Evolutionary conservation across 2,797 vertebrate species (phyloP), one percentile per base, ranked within the genome.

Genomic region (Tiaroga cobitis): DNA sequence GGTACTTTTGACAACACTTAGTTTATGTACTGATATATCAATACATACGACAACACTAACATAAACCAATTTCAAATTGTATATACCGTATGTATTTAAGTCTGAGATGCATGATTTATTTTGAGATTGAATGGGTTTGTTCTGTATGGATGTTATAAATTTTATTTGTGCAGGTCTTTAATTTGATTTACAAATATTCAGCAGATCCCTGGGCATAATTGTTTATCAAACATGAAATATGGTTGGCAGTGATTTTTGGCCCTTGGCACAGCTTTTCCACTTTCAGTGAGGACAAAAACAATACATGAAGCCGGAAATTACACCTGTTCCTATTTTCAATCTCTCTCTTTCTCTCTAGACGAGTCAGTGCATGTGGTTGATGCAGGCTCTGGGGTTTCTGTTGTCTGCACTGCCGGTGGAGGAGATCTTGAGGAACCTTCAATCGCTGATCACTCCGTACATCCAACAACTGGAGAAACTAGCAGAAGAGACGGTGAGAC

Each of bases 311-410:
- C 73, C 21, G 29, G 6, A 75, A 24, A 54, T 46, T 46, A 46
- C 32, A 81, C 34, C 5, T n/a, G 16, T 34, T 65, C 54, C 34
- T 10, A 72, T 32, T 63, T 75, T 61, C 21, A 34, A 43, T 59
- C 56, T 82, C 72, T 83, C 26, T 26, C 43, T 80, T 39, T 59
- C 29, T 68, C 65, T 76, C 54, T 61, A 99, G 98, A 99, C 97
- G 0, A 99, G 98, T 93, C 98, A 99, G 93, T 99, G 98, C 89
- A 99, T 99, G 98, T 99, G 98, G 98, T 94, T 99, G 93, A 99
- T 99, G 98, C 98, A 99, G 93, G 98, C 98, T 3, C 94, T 99
- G 75, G 98, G 98, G 88, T 99, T 99, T 94, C 96, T 99, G 93
- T 96, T 99, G 82, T 99, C 98, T 0, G 98, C 97, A 0, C 94